Evolutionary conservation across 2,113 vertebrate species (phyloP).

Genomic region (Apeltes quadracus): DNA sequence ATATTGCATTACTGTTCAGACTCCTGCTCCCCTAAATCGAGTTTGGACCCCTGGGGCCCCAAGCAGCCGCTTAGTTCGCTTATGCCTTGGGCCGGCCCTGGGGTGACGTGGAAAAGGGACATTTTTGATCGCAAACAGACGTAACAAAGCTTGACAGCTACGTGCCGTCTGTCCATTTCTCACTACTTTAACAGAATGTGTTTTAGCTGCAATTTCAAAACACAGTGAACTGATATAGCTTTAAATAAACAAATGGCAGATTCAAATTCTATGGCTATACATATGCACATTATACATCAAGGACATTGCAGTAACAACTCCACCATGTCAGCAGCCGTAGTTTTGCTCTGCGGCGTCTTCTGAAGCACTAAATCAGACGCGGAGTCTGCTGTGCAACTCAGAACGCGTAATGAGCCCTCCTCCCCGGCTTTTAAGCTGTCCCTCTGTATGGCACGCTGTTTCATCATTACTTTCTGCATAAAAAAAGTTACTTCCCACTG

Average conservation of each 20-base stretch:
- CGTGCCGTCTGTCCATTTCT: neutral
- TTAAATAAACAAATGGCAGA: no score
- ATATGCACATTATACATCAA: conserved; percentile 6
- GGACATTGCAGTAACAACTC: neutral
- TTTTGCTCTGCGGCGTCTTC: conserved; percentile 9
- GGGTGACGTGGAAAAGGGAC: neutral
- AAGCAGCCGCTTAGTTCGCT: no score
- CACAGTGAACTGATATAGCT: neutral
- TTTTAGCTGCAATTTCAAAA: neutral
- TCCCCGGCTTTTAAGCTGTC: conserved; percentile 52
- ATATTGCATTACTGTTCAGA: neutral
- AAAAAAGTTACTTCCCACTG: conserved; percentile 40
- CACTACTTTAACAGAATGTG: neutral
- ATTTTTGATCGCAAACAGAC: neutral
- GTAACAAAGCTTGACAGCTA: neutral
- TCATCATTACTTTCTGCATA: conserved; percentile 53
- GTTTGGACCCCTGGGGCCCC: neutral
- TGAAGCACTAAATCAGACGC: conserved; percentile 46
- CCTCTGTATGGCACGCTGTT: conserved; percentile 53
- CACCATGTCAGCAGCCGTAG: neutral
- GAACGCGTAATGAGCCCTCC: conserved; percentile 44
- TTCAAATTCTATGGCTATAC: neutral
- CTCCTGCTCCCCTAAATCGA: neutral
- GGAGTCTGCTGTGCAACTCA: conserved; percentile 35
- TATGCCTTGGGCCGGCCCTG: no score